Evolutionary conservation across 2,797 vertebrate genomes (phyloP).

Genomic region (Alauda arvensis): DNA sequence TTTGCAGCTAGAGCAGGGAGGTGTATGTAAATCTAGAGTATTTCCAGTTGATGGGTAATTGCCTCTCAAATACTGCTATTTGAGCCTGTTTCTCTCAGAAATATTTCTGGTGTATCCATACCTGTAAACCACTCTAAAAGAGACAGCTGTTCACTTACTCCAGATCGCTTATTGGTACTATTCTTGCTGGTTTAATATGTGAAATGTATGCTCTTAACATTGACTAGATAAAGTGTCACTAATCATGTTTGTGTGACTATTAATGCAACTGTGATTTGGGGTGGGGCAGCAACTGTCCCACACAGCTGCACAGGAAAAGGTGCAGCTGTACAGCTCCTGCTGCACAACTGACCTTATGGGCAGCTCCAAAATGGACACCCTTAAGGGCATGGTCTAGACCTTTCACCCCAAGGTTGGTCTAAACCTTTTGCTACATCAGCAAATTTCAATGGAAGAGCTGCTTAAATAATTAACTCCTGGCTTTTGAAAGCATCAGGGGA

Average conservation of each 20-base stretch:
- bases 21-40: neutral
- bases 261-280: neutral
- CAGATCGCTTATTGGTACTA: neutral
- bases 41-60: constrained; percentile 1
- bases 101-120: neutral
- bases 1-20: neutral
- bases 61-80: neutral
- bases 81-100: neutral
- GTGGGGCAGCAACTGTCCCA: neutral
- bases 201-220: neutral
- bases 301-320: neutral
- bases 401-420: neutral
- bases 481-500: neutral
- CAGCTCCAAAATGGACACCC: neutral
- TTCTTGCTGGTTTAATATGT: neutral
- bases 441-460: neutral
- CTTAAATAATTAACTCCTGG: neutral
- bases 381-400: neutral
- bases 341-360: neutral
- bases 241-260: neutral
- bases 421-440: neutral
- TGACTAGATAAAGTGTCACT: neutral
- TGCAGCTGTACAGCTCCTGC: neutral
- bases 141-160: neutral
- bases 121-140: neutral